These are phyloP conservation scores for Notamacropus eugenii DNA, from an alignment of 2,797 vertebrate species.

Conservation along the genomic window DNA sequence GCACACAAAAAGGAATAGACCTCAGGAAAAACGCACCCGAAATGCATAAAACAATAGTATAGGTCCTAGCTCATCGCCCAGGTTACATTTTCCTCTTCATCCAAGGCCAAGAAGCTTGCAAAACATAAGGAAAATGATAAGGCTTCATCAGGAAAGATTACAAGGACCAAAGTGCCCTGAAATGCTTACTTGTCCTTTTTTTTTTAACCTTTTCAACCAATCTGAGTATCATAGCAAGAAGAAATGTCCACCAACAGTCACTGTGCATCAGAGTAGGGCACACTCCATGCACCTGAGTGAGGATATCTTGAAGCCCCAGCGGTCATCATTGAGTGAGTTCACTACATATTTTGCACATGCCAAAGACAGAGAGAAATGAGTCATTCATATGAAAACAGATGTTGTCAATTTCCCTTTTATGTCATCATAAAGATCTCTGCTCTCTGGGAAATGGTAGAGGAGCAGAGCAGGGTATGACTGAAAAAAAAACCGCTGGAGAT, in stretches of 20 bases:
- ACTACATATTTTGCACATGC: background rate
- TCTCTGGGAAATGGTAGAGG: background rate
- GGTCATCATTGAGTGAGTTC: background rate
- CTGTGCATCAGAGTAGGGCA: constrained; percentile 8
- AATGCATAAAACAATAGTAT: background rate
- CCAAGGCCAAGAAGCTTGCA: background rate
- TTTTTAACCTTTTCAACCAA: constrained; percentile 14
- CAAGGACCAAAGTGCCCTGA: constrained; percentile 7
- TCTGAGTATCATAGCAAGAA: constrained; percentile 46
- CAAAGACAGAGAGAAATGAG: constrained; percentile 26
- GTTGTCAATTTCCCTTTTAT: background rate
- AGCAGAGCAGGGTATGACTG: background rate
- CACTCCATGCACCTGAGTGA: background rate
- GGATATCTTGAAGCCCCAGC: background rate
- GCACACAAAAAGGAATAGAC: constrained; percentile 40
- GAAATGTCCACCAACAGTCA: constrained; percentile 36
- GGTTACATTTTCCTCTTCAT: background rate
- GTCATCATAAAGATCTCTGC: background rate
- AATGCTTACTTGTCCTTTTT: constrained; percentile 23
- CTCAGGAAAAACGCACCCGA: background rate
- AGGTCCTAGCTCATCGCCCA: background rate
- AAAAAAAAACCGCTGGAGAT: background rate
- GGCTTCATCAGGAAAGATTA: background rate
- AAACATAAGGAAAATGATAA: background rate
- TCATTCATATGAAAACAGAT: background rate